Evolutionary conservation across 1,140 invertebrate species (phyloP).

Genomic region (Microplitis mediator): DNA sequence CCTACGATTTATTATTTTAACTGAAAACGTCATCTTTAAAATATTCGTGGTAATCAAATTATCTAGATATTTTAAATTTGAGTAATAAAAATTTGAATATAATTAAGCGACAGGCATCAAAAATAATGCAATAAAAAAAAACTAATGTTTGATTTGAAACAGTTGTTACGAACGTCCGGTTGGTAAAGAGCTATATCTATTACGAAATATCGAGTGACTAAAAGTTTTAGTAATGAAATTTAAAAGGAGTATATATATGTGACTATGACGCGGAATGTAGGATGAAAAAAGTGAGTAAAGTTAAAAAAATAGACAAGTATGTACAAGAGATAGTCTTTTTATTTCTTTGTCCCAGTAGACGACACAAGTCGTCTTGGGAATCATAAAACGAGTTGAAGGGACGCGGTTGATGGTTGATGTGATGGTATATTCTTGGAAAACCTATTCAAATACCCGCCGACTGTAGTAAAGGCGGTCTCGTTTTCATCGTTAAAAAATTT

Average conservation of each 20-base stretch:
- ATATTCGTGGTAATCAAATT: neutral
- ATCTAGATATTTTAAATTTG: neutral
- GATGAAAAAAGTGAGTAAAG: neutral
- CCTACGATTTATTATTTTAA: neutral
- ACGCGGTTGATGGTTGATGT: neutral
- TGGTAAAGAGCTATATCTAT: neutral
- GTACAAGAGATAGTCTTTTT: neutral
- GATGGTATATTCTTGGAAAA: constrained; percentile 27
- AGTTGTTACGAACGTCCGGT: constrained; percentile 25
- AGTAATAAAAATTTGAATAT: neutral
- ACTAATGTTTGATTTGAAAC: neutral
- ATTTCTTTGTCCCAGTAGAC: constrained; percentile 4
- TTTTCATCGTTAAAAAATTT: constrained; percentile 24
- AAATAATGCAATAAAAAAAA: neutral
- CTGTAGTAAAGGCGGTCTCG: neutral
- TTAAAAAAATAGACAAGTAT: neutral
- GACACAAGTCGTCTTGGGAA: neutral
- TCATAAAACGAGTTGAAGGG: constrained; percentile 19
- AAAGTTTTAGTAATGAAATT: neutral
- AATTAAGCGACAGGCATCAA: neutral
- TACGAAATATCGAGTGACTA: constrained; percentile 13
- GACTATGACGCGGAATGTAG: no score
- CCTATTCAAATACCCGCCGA: constrained; percentile 19
- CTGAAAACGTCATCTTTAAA: no score
- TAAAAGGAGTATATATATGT: neutral